Conservation (phyloP, 2,888 invertebrate genomes). For the Oeneis ivallda region DNA sequence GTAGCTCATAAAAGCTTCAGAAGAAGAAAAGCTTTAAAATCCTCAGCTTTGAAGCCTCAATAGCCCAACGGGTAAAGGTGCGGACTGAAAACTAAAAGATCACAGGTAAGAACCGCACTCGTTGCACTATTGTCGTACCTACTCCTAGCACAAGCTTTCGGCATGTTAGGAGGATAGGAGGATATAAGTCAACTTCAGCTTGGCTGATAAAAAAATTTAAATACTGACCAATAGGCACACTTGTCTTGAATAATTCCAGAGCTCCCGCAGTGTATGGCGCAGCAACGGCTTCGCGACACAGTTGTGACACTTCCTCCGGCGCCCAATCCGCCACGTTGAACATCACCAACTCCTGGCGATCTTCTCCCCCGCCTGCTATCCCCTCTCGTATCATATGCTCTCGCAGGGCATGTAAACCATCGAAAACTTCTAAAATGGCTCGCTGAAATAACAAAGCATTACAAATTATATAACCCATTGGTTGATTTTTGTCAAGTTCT, state of each 20-base stretch:
- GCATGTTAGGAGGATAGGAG: too few relatives aligned
- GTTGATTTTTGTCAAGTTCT: too few relatives aligned
- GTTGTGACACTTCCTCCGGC: constrained; percentile 62
- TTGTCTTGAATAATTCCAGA: constrained; percentile 54
- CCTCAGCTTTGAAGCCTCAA: too few relatives aligned
- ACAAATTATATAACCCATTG: neutral
- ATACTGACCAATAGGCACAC: constrained; percentile 55
- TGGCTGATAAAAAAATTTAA: too few relatives aligned
- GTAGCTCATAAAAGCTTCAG: too few relatives aligned
- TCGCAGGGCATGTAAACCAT: constrained; percentile 55
- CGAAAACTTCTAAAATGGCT: constrained; percentile 64
- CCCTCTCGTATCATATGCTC: constrained; percentile 65
- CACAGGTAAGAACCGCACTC: too few relatives aligned
- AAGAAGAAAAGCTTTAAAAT: too few relatives aligned
- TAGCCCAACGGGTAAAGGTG: too few relatives aligned
- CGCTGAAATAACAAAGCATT: constrained; percentile 50
- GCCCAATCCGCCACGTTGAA: constrained; percentile 75
- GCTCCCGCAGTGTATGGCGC: constrained; percentile 53
- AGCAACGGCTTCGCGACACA: constrained; percentile 59
- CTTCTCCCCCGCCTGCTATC: constrained; percentile 54
- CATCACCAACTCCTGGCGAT: constrained; percentile 60
- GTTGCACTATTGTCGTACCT: too few relatives aligned
- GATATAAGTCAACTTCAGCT: too few relatives aligned
- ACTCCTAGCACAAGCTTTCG: too few relatives aligned
- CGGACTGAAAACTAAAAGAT: too few relatives aligned